A percentile compares a stretch with the other conserved stretches of the same genome.
Conservation (phyloP, 2,888 invertebrate genomes). For the Limnephilus lunatus region DNA sequence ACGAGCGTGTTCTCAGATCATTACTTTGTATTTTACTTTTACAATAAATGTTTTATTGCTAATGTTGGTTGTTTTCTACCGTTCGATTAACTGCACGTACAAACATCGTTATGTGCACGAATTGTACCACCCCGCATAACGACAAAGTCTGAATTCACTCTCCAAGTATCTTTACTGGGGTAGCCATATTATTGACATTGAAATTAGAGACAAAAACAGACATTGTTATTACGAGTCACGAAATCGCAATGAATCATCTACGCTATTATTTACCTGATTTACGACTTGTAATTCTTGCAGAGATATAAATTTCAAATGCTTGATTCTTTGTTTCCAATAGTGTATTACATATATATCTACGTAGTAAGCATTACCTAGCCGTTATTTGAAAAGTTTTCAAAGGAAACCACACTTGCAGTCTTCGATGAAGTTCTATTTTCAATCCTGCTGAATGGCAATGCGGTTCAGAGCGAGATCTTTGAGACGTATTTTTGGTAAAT, state of each 20-base stretch:
- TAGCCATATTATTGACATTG: neutral
- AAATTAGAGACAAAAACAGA: neutral
- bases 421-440: neutral
- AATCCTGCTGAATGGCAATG: neutral
- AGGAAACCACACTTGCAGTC: neutral
- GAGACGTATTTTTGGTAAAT: neutral
- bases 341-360: neutral
- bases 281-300: neutral
- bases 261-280: neutral
- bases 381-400: neutral
- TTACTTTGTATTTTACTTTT: neutral
- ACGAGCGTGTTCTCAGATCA: neutral
- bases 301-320: neutral
- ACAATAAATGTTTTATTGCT: neutral
- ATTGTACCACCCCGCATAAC: neutral
- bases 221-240: neutral
- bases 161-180: neutral
- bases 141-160: neutral
- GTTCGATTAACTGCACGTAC: neutral
- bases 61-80: neutral
- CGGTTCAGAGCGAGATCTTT: neutral
- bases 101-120: neutral
- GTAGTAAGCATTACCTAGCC: neutral
- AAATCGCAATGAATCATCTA: neutral
- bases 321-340: neutral